Evolutionary conservation across 2,797 vertebrate genomes (phyloP), one percentile per base, ranked within the genome.

Genomic region (Pseudochaenichthys georgianus): DNA sequence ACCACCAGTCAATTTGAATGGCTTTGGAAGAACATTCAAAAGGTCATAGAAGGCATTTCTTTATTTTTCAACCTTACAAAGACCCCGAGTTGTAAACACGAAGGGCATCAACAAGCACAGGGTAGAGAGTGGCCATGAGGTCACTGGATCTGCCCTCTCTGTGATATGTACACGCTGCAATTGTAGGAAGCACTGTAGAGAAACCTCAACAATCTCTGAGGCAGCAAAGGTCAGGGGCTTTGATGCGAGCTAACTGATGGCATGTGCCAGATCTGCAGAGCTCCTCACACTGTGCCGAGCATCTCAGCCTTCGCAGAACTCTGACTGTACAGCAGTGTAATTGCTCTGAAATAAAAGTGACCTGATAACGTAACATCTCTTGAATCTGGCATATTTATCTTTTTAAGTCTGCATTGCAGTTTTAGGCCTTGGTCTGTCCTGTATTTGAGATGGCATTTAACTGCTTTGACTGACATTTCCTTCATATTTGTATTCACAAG

Each of bases 391-490:
- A 80, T 81, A 91, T 93, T 92, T 89, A 86, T 90, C 85, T 90
- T 81, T 38, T 92, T 92, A 93, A 92, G 91, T 86, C 85, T 73
- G 66, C 70, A 11, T 75, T 77, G 73, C 75, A 57, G 83, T 89
- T 91, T 78, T 53, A 61, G 68, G 57, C 52, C 59, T 62, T 64
- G 74, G 86, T 92, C 77, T 17, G 2, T 31, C 52, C 71, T 70
- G 65, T 71, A 74, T 86, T 88, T 87, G 74, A 64, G 51, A 70
- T 92, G 87, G 88, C 88, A 90, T 94, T 92, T 90, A 85, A 62
- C 34, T 62, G 78, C 89, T 91, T 93, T 89, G 70, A 88, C 83
- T 88, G 95, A 91, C 93, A 89, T 83, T 54, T 92, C 75, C 82
- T 78, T 88, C 89, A 68, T 82, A 85, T 82, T 92, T 92, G 90